phyloP scores from a whole-genome alignment of 2,888 invertebrate species.

The Temnothorax unifasciatus region DNA sequence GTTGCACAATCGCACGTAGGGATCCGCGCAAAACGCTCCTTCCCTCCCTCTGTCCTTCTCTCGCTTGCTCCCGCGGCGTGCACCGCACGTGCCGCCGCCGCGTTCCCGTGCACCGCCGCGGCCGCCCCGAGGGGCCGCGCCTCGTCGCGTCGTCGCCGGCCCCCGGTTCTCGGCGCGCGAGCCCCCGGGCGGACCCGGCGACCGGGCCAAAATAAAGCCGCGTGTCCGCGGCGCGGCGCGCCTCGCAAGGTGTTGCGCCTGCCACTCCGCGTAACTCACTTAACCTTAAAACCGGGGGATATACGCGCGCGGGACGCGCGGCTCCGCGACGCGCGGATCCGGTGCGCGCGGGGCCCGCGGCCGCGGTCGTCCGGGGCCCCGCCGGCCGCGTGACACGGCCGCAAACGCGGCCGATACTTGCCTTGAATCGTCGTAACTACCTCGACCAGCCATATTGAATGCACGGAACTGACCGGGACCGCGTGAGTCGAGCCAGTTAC shows the following conservation, averaged over 20 bases:
- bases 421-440: constrained; percentile 95
- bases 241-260: constrained; percentile 77
- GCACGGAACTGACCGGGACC: constrained; percentile 84
- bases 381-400: constrained; percentile 46
- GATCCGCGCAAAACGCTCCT: not conserved
- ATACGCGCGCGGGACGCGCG: constrained; percentile 25
- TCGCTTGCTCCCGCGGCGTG: constrained; percentile 5
- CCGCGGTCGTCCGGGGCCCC: constrained; percentile 38
- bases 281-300: constrained; percentile 76
- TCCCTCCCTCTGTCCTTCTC: not conserved
- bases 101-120: too few relatives aligned
- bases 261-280: constrained; percentile 68
- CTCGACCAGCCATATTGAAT: constrained; percentile 96
- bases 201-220: constrained; percentile 80
- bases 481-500: constrained; percentile 80
- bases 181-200: constrained; percentile 11
- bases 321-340: constrained; percentile 7
- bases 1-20: not conserved
- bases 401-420: constrained; percentile 86
- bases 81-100: not conserved
- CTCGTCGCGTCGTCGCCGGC: not conserved
- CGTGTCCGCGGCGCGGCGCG: constrained; percentile 75
- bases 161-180: too few relatives aligned
- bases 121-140: too few relatives aligned
- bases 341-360: constrained; percentile 32